Evolutionary conservation across 2,888 invertebrate genomes (phyloP).

Genomic region (Tipula lateralis): DNA sequence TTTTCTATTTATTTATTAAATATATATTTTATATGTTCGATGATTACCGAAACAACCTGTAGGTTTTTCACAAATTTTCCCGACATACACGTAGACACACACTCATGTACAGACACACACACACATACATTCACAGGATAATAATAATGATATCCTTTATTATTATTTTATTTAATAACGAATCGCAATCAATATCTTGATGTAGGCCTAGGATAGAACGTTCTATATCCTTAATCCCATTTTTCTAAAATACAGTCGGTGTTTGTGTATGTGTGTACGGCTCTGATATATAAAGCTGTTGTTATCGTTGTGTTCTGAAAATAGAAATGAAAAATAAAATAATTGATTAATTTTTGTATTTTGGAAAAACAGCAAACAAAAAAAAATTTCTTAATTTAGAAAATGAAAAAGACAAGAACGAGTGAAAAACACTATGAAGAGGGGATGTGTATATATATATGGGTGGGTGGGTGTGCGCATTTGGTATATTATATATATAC

Average conservation of each 20-base stretch:
- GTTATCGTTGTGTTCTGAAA: slow-evolving; percentile 24
- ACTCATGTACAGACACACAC: too few relatives aligned
- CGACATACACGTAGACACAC: too few relatives aligned
- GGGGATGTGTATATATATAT: background rate
- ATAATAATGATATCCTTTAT: slow-evolving; percentile 14
- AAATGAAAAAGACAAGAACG: background rate
- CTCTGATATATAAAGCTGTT: background rate
- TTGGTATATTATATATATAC: background rate
- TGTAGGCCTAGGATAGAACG: background rate
- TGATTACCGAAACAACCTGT: slow-evolving; percentile 24
- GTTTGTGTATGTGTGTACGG: background rate
- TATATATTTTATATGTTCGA: background rate
- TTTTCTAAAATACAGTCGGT: background rate
- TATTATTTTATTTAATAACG: background rate
- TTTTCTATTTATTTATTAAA: background rate
- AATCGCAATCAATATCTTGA: background rate
- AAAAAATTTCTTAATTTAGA: slow-evolving; percentile 19
- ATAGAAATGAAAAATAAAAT: slow-evolving; percentile 24
- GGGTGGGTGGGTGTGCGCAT: background rate
- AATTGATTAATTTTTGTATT: slow-evolving; percentile 13
- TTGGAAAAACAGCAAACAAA: background rate
- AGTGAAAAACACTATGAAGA: background rate
- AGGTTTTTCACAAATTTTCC: background rate
- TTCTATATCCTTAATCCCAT: slow-evolving; percentile 11
- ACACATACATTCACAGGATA: background rate